Conservation (phyloP, 1,140 invertebrate genomes). For the Nasonia vitripennis region DNA sequence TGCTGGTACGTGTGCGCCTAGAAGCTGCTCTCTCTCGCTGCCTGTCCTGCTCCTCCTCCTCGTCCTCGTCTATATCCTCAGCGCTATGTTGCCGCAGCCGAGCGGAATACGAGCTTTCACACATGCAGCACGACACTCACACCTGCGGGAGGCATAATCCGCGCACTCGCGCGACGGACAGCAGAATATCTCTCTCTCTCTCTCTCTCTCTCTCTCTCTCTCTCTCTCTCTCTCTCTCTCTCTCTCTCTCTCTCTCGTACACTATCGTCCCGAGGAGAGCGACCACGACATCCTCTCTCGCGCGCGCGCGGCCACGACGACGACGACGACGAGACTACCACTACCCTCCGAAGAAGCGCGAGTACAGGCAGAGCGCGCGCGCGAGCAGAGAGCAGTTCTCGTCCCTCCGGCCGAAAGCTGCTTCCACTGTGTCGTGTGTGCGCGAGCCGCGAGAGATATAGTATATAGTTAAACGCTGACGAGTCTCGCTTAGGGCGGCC, state of each 20-base stretch:
- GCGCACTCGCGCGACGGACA: neutral
- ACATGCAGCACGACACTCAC: neutral
- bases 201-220: too few species aligned
- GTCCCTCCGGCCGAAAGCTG: neutral
- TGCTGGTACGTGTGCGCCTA: slow-evolving; percentile 35
- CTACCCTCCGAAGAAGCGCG: neutral
- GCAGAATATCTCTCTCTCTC: neutral
- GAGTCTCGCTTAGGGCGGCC: neutral
- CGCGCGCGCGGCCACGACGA: neutral
- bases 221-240: neutral
- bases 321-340: neutral
- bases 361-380: too few species aligned
- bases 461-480: neutral
- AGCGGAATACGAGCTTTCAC: neutral
- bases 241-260: too few species aligned
- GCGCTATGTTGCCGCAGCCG: neutral
- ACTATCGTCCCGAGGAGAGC: neutral
- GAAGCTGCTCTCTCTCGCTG: neutral
- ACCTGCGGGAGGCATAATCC: too few species aligned
- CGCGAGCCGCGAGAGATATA: neutral
- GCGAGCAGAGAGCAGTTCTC: too few species aligned
- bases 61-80: neutral
- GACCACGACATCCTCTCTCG: neutral
- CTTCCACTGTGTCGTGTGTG: neutral
- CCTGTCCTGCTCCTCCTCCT: neutral